phyloP scores from a whole-genome alignment of 1,140 invertebrate species.

The Carcinoscorpius rotundicauda region DNA sequence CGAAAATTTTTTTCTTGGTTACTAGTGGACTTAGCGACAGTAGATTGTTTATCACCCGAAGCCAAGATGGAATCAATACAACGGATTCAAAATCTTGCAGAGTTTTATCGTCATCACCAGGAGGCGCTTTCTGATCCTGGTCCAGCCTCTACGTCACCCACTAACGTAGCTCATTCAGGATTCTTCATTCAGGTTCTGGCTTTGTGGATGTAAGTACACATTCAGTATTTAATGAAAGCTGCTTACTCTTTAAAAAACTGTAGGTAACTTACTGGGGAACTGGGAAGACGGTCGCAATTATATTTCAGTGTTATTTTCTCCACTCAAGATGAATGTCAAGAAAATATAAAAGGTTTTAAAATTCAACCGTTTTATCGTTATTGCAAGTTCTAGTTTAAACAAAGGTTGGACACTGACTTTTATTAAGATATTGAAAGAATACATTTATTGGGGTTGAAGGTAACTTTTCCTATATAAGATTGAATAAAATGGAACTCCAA shows the following conservation, averaged over 20 bases:
- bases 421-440: too few relatives aligned
- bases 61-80: constrained; percentile 87
- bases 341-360: too few relatives aligned
- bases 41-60: constrained; percentile 81
- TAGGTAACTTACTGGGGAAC: too few relatives aligned
- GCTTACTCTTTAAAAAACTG: too few relatives aligned
- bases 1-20: neutral
- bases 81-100: constrained; percentile 73
- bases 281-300: too few relatives aligned
- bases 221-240: too few relatives aligned
- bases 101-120: constrained; percentile 49
- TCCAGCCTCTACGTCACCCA: constrained; percentile 55
- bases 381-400: too few relatives aligned
- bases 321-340: constrained; percentile 13
- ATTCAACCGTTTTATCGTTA: neutral
- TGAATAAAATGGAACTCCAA: too few relatives aligned
- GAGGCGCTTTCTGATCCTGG: constrained; percentile 54
- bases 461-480: too few relatives aligned
- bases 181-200: constrained; percentile 51
- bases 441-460: too few relatives aligned
- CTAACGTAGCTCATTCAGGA: constrained; percentile 45
- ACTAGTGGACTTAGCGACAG: constrained; percentile 65
- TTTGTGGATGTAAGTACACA: constrained; percentile 49
- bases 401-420: too few relatives aligned
- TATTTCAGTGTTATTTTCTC: too few relatives aligned